phyloP scores from a whole-genome alignment of 2,797 vertebrate species.

The Poecilia gillii region DNA sequence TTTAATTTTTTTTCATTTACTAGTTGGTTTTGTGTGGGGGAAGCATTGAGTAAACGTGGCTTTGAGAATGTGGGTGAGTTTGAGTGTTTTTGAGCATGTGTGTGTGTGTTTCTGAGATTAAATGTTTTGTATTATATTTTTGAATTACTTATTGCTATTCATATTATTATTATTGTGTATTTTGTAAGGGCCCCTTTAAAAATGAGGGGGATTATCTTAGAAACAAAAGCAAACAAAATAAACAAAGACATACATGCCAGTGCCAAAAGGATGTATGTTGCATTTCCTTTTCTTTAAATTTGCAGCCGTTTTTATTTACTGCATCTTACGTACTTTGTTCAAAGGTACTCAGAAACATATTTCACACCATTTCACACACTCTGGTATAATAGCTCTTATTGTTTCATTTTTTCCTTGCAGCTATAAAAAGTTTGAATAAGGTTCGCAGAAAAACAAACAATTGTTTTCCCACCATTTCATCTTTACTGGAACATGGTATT shows the following conservation, averaged over 20 bases:
- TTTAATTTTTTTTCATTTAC: too few relatives aligned
- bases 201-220: too few relatives aligned
- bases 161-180: background rate
- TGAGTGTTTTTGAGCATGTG: too few relatives aligned
- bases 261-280: conserved; percentile 12
- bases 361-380: conserved; percentile 29
- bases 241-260: background rate
- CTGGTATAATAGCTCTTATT: conserved; percentile 32
- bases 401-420: conserved; percentile 24
- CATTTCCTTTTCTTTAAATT: background rate
- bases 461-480: conserved; percentile 18
- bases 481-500: conserved; percentile 20
- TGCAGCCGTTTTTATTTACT: conserved; percentile 55
- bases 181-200: background rate
- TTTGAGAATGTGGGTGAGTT: too few relatives aligned
- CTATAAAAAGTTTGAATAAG: conserved; percentile 28
- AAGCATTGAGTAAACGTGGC: too few relatives aligned
- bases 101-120: too few relatives aligned
- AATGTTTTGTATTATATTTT: too few relatives aligned
- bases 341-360: conserved; percentile 23
- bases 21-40: too few relatives aligned
- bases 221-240: too few relatives aligned
- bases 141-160: too few relatives aligned
- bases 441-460: background rate
- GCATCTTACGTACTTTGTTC: conserved; percentile 46